Evolutionary conservation across 2,797 vertebrate genomes (phyloP).

Genomic region (Podarcis lilfordi): DNA sequence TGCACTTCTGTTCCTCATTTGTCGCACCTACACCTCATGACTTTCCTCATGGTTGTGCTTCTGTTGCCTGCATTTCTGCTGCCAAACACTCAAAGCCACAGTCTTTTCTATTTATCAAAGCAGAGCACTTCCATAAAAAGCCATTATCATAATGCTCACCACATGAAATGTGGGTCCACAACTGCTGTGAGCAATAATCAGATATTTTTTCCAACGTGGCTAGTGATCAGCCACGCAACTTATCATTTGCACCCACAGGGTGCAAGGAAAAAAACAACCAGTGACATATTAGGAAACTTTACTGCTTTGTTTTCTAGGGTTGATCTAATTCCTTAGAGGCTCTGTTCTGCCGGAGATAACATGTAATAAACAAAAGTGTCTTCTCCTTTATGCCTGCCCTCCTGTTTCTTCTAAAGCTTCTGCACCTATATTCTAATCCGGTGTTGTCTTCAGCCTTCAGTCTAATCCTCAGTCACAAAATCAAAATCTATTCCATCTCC

Average conservation of each 20-base stretch:
- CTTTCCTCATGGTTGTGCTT: background rate
- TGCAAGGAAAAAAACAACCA: background rate
- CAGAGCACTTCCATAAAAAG: background rate
- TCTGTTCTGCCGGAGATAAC: background rate
- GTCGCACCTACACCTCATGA: background rate
- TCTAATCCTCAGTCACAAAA: conserved; percentile 1
- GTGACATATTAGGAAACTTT: background rate
- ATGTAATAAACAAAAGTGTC: background rate
- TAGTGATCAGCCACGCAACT: background rate
- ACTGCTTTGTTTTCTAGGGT: background rate
- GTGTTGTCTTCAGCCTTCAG: background rate
- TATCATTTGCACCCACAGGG: background rate
- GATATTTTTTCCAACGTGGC: too few relatives aligned
- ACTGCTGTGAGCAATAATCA: background rate
- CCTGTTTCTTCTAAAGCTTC: background rate
- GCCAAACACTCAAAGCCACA: background rate
- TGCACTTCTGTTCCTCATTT: background rate
- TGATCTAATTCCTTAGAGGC: background rate
- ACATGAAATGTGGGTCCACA: background rate
- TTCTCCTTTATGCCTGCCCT: background rate
- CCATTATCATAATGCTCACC: background rate
- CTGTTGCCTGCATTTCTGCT: background rate
- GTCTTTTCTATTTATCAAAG: background rate
- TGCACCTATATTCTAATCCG: background rate
- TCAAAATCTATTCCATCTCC: background rate